Evolutionary conservation across 1,140 invertebrate species (phyloP).

Genomic region (Chionoecetes opilio): DNA sequence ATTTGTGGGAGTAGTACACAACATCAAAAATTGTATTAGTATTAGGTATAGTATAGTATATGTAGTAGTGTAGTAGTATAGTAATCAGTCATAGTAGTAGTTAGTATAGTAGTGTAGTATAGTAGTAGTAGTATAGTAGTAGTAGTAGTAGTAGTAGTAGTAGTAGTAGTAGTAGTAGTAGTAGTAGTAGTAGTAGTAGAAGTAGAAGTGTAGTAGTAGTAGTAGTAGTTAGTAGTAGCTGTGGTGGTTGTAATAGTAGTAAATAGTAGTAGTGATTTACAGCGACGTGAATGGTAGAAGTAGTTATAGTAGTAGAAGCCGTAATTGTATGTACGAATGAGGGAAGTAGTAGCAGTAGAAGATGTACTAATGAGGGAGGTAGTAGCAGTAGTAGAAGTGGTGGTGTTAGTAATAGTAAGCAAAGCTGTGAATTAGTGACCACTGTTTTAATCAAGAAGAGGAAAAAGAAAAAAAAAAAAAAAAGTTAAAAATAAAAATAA

Average conservation of each 20-base stretch:
- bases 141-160: not conserved
- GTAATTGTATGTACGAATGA: no score
- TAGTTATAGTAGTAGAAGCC: no score
- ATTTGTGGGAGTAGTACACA: no score
- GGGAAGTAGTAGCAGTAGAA: not conserved
- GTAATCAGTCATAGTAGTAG: not conserved
- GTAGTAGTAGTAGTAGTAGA: not conserved
- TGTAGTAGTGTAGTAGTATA: no score
- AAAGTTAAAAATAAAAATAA: no score
- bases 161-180: slow-evolving; percentile 5
- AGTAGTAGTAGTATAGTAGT: not conserved
- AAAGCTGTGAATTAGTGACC: no score
- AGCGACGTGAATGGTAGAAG: no score
- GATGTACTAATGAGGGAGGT: not conserved
- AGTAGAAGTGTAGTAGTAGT: not conserved
- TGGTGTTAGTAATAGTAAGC: not conserved
- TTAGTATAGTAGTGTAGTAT: not conserved
- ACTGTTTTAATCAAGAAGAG: no score
- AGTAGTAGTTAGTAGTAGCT: not conserved
- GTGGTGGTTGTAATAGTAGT: not conserved
- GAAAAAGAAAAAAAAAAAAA: no score
- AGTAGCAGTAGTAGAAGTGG: not conserved
- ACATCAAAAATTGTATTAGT: no score
- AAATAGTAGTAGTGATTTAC: no score
- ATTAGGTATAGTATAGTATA: no score